These are phyloP conservation scores for Brachynemurus nebulosus DNA, from an alignment of 2,888 invertebrate species.

Conservation along the genomic window DNA sequence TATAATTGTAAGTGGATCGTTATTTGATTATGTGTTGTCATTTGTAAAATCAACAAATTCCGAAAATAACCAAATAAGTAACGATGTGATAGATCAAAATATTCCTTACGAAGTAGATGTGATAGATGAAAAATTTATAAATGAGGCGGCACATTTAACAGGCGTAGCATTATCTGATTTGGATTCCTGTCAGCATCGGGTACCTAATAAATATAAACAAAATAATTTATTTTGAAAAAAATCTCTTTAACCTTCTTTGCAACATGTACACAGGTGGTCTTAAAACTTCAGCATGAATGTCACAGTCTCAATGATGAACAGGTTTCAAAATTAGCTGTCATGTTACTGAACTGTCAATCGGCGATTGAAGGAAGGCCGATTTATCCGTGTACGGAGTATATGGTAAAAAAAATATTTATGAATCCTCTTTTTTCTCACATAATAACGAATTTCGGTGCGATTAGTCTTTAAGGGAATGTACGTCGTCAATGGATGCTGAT, in stretches of 20 bases:
- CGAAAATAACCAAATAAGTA: neutral
- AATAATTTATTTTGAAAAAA: conserved; percentile 3
- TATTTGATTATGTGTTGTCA: neutral
- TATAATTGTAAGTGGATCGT: no score
- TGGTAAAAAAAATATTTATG: conserved; percentile 41
- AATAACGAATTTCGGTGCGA: no score
- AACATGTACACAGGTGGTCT: conserved; percentile 36
- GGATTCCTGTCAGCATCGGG: conserved; percentile 48
- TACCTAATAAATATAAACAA: conserved; percentile 21
- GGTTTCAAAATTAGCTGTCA: conserved; percentile 49
- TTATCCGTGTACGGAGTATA: conserved; percentile 44
- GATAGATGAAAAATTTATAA: conserved; percentile 46
- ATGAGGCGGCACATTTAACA: conserved; percentile 42
- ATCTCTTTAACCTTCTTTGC: neutral
- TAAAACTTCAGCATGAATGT: conserved; percentile 43
- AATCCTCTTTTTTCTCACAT: no score
- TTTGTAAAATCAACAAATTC: neutral
- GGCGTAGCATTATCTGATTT: conserved; percentile 40
- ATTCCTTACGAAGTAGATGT: conserved; percentile 40
- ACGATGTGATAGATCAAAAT: conserved; percentile 5
- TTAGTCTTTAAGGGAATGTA: conserved; percentile 46
- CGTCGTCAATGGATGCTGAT: conserved; percentile 46
- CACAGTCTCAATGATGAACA: conserved; percentile 47
- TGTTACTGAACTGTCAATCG: conserved; percentile 52
- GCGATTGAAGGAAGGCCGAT: conserved; percentile 42